phyloP scores from a whole-genome alignment of 2,888 invertebrate genomes.

The Colletes collaris region DNA sequence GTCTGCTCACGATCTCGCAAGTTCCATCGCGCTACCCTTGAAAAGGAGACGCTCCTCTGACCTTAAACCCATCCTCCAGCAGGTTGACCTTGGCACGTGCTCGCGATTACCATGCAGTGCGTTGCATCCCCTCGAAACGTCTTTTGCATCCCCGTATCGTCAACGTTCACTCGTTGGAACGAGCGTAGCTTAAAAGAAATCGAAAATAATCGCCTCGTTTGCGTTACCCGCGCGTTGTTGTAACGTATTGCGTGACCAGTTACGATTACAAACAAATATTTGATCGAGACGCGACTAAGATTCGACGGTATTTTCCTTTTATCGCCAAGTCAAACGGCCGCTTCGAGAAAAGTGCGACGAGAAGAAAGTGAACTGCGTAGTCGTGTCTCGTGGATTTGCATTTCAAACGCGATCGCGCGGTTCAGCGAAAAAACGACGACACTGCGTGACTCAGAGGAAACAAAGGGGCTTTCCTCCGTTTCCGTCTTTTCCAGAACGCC shows the following conservation, averaged over 20 bases:
- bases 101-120: constrained; percentile 48
- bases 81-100: constrained; percentile 56
- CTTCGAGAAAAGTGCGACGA: constrained; percentile 3
- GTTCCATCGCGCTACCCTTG: constrained; percentile 28
- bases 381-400: not conserved
- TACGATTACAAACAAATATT: too few relatives aligned
- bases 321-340: too few relatives aligned
- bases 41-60: constrained; percentile 39
- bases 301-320: too few relatives aligned
- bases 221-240: too few relatives aligned
- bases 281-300: too few relatives aligned
- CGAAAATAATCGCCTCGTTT: too few relatives aligned
- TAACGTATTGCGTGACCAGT: too few relatives aligned
- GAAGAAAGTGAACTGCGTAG: not conserved
- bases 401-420: not conserved
- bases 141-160: constrained; percentile 23
- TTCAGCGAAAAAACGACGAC: not conserved
- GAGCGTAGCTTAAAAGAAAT: too few relatives aligned
- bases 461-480: not conserved
- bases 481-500: not conserved
- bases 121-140: constrained; percentile 50
- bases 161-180: constrained; percentile 26
- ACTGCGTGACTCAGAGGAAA: not conserved
- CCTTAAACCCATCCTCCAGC: constrained; percentile 52
- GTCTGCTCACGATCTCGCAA: constrained; percentile 10